Percentiles rank a stretch among this genome's conserved stretches.
phyloP scores from a whole-genome alignment of 2,113 vertebrate species.

The Pao palembangensis region DNA sequence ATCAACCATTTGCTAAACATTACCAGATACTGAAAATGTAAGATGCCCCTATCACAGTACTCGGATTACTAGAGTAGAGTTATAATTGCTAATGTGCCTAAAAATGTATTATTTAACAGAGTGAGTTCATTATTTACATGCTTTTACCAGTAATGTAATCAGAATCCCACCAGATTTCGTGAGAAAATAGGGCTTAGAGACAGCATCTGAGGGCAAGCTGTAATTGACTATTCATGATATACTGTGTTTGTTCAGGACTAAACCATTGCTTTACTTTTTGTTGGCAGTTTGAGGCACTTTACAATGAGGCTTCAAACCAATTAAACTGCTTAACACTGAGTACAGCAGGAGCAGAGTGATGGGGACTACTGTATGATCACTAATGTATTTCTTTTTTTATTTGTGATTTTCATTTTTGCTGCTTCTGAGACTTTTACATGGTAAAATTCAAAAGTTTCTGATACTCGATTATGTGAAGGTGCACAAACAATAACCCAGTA shows the following conservation, averaged over 20 bases:
- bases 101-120: conserved; percentile 23
- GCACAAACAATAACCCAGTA: conserved; percentile 4
- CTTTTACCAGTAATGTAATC: conserved; percentile 14
- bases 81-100: conserved; percentile 5
- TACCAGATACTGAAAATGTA: neutral
- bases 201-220: conserved; percentile 13
- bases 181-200: conserved; percentile 4
- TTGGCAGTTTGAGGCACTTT: conserved; percentile 15
- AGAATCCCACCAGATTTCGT: conserved; percentile 14
- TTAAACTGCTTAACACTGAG: conserved; percentile 16
- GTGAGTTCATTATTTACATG: conserved; percentile 26
- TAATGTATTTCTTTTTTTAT: neutral
- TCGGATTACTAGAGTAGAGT: neutral
- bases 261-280: conserved; percentile 13
- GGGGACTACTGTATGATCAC: neutral
- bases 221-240: conserved; percentile 31
- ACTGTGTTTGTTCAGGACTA: conserved; percentile 11
- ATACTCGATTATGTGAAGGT: neutral
- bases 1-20: neutral
- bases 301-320: conserved; percentile 15
- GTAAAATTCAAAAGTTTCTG: no score
- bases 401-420: neutral
- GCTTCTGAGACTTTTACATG: neutral
- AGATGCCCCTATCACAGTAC: neutral
- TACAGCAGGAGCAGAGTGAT: neutral